Evolutionary conservation across 2,797 vertebrate species (phyloP), one percentile per base, ranked within the genome.

Genomic region (Tolypeutes matacus): DNA sequence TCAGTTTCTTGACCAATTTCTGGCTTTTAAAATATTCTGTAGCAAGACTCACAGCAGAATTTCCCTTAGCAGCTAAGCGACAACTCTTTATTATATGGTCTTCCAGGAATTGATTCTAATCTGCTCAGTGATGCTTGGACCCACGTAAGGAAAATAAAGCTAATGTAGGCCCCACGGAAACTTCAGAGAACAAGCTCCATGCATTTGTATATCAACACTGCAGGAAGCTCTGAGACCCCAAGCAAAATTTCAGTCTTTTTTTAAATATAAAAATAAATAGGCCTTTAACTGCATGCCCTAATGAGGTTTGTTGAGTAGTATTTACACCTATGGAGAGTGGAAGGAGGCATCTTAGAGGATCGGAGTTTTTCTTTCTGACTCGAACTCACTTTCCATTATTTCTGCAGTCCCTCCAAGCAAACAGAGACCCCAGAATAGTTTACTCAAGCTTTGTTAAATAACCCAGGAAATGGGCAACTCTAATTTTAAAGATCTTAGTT

Each of bases 101-200:
- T 96, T 89, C 53, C 69, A 84, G 78, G 80, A 89, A 93, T 3
- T 94, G 81, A 93, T 90, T 90, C 69, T 93, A 88, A 95, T 94
- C 88, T 96, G 75, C 73, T 90, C 64, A 72, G 14, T 51, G 62
- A 67, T 72, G 78, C 53, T 93, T 56, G 82, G 60, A 90, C 20
- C 20, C 82, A 86, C 82, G 94, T 23, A 73, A 95, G 65, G 75
- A 92, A 91, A 95, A 91, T 80, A 76, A 86, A 95, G 73, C 42
- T 84, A 65, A 94, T 23, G 6, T 14, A 42, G 82, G 70, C 69
- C n/a, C 46, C 7, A 4, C 27, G 13, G 78, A 96, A 89, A 85
- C 70, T 56, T 72, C 70, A 73, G 75, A 86, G 36, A 80, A 75
- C 51, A 78, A 67, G 34, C 34, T 29, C 42, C 25, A 25, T 1